Percentiles rank a stretch among this genome's conserved stretches.
These are phyloP conservation scores for Haemorhous mexicanus DNA, from an alignment of 2,113 vertebrate species.

Conservation along the genomic window DNA sequence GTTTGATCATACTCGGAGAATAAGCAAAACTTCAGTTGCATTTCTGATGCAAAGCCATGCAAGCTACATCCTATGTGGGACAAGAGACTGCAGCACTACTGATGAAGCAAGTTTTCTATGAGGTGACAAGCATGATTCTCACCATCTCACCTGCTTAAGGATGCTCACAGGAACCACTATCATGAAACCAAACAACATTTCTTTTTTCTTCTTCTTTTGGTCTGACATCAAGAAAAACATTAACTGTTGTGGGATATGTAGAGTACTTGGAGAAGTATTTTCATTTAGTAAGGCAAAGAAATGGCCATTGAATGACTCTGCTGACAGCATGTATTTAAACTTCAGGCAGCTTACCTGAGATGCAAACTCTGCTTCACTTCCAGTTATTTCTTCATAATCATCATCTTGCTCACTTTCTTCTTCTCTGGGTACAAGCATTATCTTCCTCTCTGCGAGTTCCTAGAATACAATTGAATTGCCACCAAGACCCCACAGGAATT, in stretches of 20 bases:
- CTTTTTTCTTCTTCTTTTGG: conserved; percentile 82
- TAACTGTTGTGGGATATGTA: neutral
- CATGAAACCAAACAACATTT: conserved; percentile 83
- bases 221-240: conserved; percentile 64
- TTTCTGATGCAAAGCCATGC: conserved; percentile 42
- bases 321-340: neutral
- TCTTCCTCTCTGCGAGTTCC: conserved; percentile 76
- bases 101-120: neutral
- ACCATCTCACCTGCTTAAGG: conserved; percentile 69
- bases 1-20: neutral
- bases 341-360: conserved; percentile 67
- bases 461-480: conserved; percentile 29
- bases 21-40: neutral
- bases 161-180: conserved; percentile 43
- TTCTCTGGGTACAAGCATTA: conserved; percentile 48
- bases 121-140: neutral
- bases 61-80: neutral
- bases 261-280: neutral
- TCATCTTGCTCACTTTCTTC: conserved; percentile 66
- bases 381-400: conserved; percentile 68
- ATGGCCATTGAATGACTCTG: neutral
- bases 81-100: neutral
- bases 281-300: neutral
- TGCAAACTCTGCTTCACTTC: conserved; percentile 60
- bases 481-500: neutral